Evolutionary conservation across 2,797 vertebrate species (phyloP).

Genomic region (Acrossocheilus fasciatus): DNA sequence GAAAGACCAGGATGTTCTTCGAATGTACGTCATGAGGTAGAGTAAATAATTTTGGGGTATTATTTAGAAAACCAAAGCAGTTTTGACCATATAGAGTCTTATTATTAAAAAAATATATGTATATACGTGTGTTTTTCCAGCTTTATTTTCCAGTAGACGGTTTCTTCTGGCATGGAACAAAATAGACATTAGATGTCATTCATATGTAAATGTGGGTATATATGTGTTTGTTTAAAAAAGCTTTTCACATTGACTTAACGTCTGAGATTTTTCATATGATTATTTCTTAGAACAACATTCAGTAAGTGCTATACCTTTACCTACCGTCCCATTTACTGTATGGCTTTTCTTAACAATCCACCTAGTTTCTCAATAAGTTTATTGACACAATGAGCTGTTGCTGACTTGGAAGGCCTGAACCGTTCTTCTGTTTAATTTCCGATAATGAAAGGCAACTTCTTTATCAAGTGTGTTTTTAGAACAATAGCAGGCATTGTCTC

Average conservation of each 20-base stretch:
- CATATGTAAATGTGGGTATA: background rate
- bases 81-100: background rate
- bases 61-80: conserved; percentile 3
- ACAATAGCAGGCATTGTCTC: conserved; percentile 62
- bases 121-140: background rate
- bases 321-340: conserved; percentile 57
- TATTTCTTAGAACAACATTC: conserved; percentile 1
- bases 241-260: background rate
- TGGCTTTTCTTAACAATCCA: conserved; percentile 60
- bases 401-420: conserved; percentile 68
- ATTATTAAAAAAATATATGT: too few relatives aligned
- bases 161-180: background rate
- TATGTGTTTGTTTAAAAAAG: background rate
- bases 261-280: background rate
- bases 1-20: background rate
- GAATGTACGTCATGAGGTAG: background rate
- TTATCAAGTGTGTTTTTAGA: conserved; percentile 58
- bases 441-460: conserved; percentile 59
- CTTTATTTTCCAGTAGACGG: background rate
- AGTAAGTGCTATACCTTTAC: conserved; percentile 27
- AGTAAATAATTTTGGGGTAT: background rate
- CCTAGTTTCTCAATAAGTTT: conserved; percentile 41
- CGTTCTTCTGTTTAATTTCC: conserved; percentile 73
- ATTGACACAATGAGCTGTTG: conserved; percentile 55
- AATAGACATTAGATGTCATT: background rate